Percentiles rank a stretch among this genome's conserved stretches.
Conservation (phyloP, 1,140 invertebrate species). For the Planococcus citri region DNA sequence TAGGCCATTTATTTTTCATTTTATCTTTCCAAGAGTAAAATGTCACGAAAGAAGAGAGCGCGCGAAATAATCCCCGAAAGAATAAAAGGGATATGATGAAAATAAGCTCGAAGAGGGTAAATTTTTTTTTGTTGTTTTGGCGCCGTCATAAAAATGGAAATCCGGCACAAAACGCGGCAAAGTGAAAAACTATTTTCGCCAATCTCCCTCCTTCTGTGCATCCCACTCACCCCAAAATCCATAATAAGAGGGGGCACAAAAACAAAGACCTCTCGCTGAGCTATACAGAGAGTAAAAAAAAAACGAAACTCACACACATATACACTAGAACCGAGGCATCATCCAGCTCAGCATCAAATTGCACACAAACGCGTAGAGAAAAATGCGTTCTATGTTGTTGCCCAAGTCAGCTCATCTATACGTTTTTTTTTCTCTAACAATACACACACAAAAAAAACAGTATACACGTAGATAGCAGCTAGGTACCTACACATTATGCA, state of each 20-base stretch:
- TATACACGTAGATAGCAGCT: not conserved
- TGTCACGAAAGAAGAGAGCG: constrained; percentile 14
- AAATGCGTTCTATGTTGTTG: no score
- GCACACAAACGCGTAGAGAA: no score
- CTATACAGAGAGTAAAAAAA: not conserved
- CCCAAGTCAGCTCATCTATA: no score
- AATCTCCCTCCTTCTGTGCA: not conserved
- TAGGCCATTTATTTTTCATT: not conserved
- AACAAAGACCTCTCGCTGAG: not conserved
- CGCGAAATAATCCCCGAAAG: constrained; percentile 1
- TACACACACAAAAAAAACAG: not conserved
- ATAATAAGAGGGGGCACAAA: no score
- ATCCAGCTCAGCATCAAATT: no score
- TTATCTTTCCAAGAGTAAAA: not conserved
- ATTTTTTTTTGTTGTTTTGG: constrained; percentile 10
- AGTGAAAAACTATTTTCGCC: constrained; percentile 17
- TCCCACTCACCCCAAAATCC: no score
- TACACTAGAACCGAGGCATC: no score
- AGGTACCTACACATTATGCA: not conserved
- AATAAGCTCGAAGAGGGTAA: constrained; percentile 1
- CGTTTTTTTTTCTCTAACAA: no score
- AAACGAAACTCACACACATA: not conserved
- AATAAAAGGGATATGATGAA: constrained; percentile 17
- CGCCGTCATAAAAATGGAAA: constrained; percentile 19
- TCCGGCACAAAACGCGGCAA: constrained; percentile 2